Conservation (phyloP, 2,113 vertebrate genomes). For the Amphiprion ocellaris region DNA sequence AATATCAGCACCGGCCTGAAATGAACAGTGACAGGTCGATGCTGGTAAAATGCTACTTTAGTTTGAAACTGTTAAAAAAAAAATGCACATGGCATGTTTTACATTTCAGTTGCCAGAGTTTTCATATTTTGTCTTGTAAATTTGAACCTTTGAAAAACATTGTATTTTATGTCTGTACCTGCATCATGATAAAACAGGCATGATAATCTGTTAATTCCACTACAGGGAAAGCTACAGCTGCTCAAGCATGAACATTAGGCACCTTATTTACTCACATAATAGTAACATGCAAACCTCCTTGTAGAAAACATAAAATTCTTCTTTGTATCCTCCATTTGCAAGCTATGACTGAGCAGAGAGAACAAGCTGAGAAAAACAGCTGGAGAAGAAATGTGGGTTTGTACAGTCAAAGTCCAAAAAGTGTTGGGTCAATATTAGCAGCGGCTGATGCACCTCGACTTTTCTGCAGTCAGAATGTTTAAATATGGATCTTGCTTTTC, state of each 20-base stretch:
- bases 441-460: neutral
- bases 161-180: no score
- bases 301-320: conserved; percentile 74
- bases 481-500: neutral
- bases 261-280: conserved; percentile 86
- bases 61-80: no score
- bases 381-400: neutral
- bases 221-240: conserved; percentile 25
- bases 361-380: conserved; percentile 66
- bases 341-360: conserved; percentile 70
- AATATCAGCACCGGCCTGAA: no score
- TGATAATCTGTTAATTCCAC: no score
- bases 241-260: conserved; percentile 90
- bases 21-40: no score
- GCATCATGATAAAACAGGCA: no score
- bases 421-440: conserved; percentile 23
- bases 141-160: no score
- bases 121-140: no score
- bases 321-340: conserved; percentile 72
- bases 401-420: conserved; percentile 56
- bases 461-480: neutral
- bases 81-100: no score
- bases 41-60: no score
- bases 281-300: conserved; percentile 87
- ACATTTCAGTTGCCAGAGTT: no score